Percentiles rank a stretch among this genome's conserved stretches.
Conservation (phyloP, 2,888 invertebrate genomes). For the Dimorphilus gyrociliatus region DNA sequence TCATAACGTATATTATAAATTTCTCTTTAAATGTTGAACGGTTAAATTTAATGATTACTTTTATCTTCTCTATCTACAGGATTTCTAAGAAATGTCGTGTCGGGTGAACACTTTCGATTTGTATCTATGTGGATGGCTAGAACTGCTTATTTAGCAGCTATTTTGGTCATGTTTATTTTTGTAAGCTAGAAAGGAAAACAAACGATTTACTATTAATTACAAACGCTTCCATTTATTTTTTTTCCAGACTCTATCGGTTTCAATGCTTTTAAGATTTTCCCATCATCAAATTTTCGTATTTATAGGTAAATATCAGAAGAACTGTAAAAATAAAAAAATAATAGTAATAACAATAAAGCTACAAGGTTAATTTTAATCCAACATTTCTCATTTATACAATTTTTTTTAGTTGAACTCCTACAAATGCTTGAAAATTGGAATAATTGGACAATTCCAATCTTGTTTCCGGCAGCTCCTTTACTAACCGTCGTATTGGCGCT, state of each 20-base stretch:
- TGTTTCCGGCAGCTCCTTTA: conserved; percentile 90
- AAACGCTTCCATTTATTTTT: conserved; percentile 23
- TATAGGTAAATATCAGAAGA: conserved; percentile 74
- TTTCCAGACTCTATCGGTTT: conserved; percentile 90
- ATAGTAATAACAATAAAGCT: no score
- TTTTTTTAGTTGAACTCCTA: conserved; percentile 67
- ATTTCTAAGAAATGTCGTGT: conserved; percentile 66
- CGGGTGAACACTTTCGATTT: conserved; percentile 94
- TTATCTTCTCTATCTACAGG: conserved; percentile 18
- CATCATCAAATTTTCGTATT: conserved; percentile 99
- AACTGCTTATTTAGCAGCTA: conserved; percentile 82
- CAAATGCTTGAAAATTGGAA: conserved; percentile 96
- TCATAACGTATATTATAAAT: not conserved
- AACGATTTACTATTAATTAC: no score
- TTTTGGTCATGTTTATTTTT: conserved; percentile 93
- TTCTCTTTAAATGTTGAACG: not conserved
- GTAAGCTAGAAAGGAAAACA: conserved; percentile 61
- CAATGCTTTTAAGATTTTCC: conserved; percentile 90
- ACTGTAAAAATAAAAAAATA: no score
- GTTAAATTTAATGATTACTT: not conserved
- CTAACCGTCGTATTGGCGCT: conserved; percentile 91
- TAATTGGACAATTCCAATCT: conserved; percentile 75
- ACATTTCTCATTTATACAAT: no score
- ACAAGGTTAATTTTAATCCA: no score
- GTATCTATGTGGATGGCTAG: conserved; percentile 92